A percentile compares a stretch with the other conserved stretches of the same genome.
Evolutionary conservation across 2,888 invertebrate species (phyloP).

Genomic region (Taenaris catops): DNA sequence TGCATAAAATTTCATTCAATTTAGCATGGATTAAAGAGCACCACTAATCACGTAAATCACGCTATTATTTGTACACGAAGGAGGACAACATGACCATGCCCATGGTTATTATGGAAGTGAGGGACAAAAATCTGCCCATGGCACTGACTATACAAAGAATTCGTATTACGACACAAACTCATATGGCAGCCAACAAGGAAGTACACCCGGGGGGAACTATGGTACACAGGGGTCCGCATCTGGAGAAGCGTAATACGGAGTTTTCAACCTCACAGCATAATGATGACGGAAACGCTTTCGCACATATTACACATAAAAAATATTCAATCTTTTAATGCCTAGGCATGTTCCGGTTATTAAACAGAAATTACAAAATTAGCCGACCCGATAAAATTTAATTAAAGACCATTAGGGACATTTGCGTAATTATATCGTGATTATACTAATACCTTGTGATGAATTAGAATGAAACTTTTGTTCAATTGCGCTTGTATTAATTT

Average conservation of each 20-base stretch:
- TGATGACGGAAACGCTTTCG: too few species aligned
- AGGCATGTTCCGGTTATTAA: too few species aligned
- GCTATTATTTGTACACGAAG: too few species aligned
- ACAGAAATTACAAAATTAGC: constrained; percentile 5
- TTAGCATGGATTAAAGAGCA: too few species aligned
- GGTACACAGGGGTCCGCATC: constrained; percentile 37
- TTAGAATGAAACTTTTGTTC: constrained; percentile 22
- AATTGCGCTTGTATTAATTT: too few species aligned
- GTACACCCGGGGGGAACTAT: constrained; percentile 44
- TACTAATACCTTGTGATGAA: constrained; percentile 63
- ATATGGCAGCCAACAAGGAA: constrained; percentile 49
- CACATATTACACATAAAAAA: too few species aligned
- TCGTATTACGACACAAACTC: constrained; percentile 63
- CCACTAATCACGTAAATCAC: too few species aligned
- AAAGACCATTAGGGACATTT: constrained; percentile 52
- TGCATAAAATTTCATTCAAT: too few species aligned
- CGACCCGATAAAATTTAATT: constrained; percentile 52
- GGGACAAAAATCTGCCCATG: constrained; percentile 68
- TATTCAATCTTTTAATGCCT: too few species aligned
- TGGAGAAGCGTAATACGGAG: constrained; percentile 55
- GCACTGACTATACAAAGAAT: constrained; percentile 73
- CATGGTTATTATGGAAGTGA: constrained; percentile 67
- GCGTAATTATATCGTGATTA: constrained; percentile 67
- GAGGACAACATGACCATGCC: constrained; percentile 56
- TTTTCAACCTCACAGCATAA: too few species aligned